phyloP scores from a whole-genome alignment of 35 echinoderm and acorn worm species.

The Heliocidaris tuberculata region DNA sequence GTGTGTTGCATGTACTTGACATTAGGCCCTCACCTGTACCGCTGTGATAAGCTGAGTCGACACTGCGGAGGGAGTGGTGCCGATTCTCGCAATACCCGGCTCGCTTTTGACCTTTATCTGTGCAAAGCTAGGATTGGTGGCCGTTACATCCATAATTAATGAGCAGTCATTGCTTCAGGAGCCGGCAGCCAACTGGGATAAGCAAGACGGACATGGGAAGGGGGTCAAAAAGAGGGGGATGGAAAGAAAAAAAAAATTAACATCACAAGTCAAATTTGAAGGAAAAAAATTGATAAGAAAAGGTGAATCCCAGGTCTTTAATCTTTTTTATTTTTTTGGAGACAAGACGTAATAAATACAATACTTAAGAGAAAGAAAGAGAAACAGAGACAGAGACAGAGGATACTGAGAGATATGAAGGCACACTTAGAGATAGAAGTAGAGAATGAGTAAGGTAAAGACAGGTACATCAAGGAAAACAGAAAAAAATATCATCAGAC shows the following conservation, averaged over 20 bases:
- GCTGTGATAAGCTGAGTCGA: slow-evolving; percentile 42
- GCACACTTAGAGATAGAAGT: background rate
- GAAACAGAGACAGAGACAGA: background rate
- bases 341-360: too few relatives aligned
- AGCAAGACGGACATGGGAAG: slow-evolving; percentile 6
- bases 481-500: background rate
- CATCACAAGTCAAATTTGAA: background rate
- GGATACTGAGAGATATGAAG: background rate
- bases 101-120: slow-evolving; percentile 50
- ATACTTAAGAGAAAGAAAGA: background rate
- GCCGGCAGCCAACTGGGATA: slow-evolving; percentile 41
- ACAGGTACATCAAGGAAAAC: background rate
- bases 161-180: slow-evolving; percentile 43
- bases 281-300: background rate
- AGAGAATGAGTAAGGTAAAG: background rate
- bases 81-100: slow-evolving; percentile 41
- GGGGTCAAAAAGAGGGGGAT: background rate
- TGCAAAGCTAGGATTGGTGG: slow-evolving; percentile 45
- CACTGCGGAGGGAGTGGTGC: slow-evolving; percentile 38
- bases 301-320: background rate
- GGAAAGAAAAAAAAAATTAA: background rate
- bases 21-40: slow-evolving; percentile 31
- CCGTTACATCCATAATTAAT: slow-evolving; percentile 48
- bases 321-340: background rate
- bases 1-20: slow-evolving; percentile 23